Evolutionary conservation across 1,140 invertebrate species (phyloP), one percentile per base, ranked within the genome.

Genomic region (Centruroides sculpturatus): DNA sequence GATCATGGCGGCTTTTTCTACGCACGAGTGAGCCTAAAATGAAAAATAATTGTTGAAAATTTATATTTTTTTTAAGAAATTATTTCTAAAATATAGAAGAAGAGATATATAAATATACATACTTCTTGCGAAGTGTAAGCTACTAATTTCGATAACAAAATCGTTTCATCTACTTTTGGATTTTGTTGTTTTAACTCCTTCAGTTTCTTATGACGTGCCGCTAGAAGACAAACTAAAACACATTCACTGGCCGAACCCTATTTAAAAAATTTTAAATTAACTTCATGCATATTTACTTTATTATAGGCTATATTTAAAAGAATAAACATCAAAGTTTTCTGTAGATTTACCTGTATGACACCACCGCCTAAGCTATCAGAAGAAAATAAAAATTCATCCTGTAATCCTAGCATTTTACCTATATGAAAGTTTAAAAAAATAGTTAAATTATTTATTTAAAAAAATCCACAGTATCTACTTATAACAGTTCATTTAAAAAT

Each of bases 161-260:
- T 47, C n/a, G n/a, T 11, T 11, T 47, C 34, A 56, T n/a, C n/a
- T 5, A 11, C 5, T n/a, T 34, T 36, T 23, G 51, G 51, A 36
- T 53, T 23, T 23, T 36, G 5, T 36, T 53, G 5, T 7, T 23
- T 36, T 8, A 53, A 3, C 7, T 53, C 23, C 7, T 53, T 53
- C 5, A 53, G 51, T n/a, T 36, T n/a, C 35, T 56, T n/a, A n/a
- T 56, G 34, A 36, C 55, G 59, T 0, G 96, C 95, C 0, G 95
- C 92, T 65, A 98, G 73, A 82, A 98, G 87, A 34, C 85, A 85
- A 6, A 98, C 92, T 60, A 98, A 80, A 47, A 98, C 84, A 71
- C 94, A 97, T 74, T 98, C 95, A 68, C 92, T 96, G 1, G 96
- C 94, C 4, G 92, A 97, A 41, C 91, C 87, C 92, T 98, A 69